Conservation (phyloP, 1,140 invertebrate species). For the Drosophila pruinosa region DNA sequence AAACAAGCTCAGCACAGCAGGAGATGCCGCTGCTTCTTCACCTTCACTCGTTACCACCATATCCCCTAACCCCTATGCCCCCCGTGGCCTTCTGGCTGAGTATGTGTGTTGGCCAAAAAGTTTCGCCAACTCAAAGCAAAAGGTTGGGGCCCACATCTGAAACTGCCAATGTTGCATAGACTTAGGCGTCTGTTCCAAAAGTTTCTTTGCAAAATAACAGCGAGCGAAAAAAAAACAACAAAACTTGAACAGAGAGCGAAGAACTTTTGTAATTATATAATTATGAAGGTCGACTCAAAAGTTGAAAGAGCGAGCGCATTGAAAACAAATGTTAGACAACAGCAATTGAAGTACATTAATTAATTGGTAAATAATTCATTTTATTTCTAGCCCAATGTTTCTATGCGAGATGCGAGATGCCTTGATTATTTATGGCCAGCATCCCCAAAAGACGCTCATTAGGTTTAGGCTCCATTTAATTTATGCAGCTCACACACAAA, state of each 20-base stretch:
- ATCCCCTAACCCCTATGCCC: too few relatives aligned
- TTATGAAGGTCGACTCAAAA: slow-evolving; percentile 73
- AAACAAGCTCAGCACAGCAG: neutral
- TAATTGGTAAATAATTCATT: slow-evolving; percentile 75
- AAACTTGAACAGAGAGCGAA: neutral
- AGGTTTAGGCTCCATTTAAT: slow-evolving; percentile 29
- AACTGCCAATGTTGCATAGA: slow-evolving; percentile 59
- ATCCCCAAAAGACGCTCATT: slow-evolving; percentile 43
- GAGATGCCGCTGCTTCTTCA: neutral
- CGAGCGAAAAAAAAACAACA: neutral
- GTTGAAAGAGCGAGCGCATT: slow-evolving; percentile 19
- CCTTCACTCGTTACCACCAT: neutral
- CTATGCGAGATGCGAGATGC: too few relatives aligned
- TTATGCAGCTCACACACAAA: slow-evolving; percentile 56
- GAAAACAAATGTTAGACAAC: slow-evolving; percentile 50
- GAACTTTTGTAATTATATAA: slow-evolving; percentile 78
- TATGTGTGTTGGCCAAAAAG: slow-evolving; percentile 41
- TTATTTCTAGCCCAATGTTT: slow-evolving; percentile 9
- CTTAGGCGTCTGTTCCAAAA: slow-evolving; percentile 43
- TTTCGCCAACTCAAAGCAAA: slow-evolving; percentile 49
- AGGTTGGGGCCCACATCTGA: slow-evolving; percentile 46
- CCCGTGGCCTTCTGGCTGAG: neutral
- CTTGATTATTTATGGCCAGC: slow-evolving; percentile 32
- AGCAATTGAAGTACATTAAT: slow-evolving; percentile 74
- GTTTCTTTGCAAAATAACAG: slow-evolving; percentile 54